Percentiles rank a stretch among this genome's conserved stretches.
Evolutionary conservation across 1,140 invertebrate genomes (phyloP).

Genomic region (Proctacanthus coquilletti): DNA sequence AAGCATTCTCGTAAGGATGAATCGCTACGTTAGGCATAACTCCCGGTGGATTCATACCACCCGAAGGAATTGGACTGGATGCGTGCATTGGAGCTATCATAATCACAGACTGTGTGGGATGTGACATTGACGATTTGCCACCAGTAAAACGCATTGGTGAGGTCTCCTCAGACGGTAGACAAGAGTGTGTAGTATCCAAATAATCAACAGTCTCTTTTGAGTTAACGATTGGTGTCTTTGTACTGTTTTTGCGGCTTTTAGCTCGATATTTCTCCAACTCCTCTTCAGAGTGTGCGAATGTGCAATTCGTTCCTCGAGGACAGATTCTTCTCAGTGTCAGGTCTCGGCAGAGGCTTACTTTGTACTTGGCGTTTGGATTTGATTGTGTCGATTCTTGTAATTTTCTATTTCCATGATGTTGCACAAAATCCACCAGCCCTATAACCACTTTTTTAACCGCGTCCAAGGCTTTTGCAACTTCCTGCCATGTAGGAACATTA

Average conservation of each 20-base stretch:
- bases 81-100: background rate
- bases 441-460: conserved; percentile 68
- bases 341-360: conserved; percentile 83
- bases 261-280: conserved; percentile 66
- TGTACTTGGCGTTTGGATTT: conserved; percentile 64
- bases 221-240: conserved; percentile 5
- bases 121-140: conserved; percentile 1
- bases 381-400: conserved; percentile 38
- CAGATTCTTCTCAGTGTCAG: conserved; percentile 59
- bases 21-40: background rate
- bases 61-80: background rate
- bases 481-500: conserved; percentile 46
- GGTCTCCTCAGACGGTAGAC: conserved; percentile 1
- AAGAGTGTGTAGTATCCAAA: background rate
- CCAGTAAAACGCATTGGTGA: conserved; percentile 3
- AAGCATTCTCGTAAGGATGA: background rate
- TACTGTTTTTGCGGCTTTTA: conserved; percentile 13
- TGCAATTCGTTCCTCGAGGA: conserved; percentile 73
- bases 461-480: conserved; percentile 60
- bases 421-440: conserved; percentile 71
- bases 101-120: too few relatives aligned
- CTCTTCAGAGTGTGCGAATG: conserved; percentile 81
- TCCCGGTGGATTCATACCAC: background rate
- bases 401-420: conserved; percentile 56
- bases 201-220: conserved; percentile 4